Evolutionary conservation across 2,888 invertebrate species (phyloP), one percentile per base, ranked within the genome.

Genomic region (Euzophera pinguis): DNA sequence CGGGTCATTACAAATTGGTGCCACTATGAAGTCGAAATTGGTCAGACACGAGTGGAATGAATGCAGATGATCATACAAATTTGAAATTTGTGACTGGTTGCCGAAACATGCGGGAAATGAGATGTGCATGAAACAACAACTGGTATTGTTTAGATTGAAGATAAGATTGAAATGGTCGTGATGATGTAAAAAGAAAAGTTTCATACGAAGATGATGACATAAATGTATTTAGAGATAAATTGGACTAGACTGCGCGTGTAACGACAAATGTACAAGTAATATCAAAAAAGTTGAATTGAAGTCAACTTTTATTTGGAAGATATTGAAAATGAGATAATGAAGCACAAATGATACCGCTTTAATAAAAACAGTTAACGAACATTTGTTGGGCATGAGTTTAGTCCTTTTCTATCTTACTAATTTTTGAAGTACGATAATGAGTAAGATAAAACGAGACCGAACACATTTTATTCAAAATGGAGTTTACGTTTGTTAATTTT

Each of bases 21-120:
- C 35, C 43, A 41, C 12, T 39, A 38, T 53, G 49, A 61, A 66
- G 71, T 67, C 67, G 59, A 62, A 62, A 66, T 67, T 58, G 61
- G 60, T 52, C 27, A 53, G 49, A 73, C 71, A 71, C 65, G 67
- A 51, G 14, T 54, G 52, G 71, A 73, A 73, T 74, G 56, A 59
- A 58, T 52, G 60, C 61, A 64, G 50, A 56, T 59, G 53, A 17
- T 38, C 10, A 10, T 34, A 10, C 39, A 16, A 29, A 13, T 13
- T 12, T 22, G 16, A 13, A 37, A 27, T 38, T 38, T 48, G 37
- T 50, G 16, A 29, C 38, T 38, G 42, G 42, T 37, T 50, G 43
- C 42, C 55, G 45, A 59, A 47, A 52, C 32, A 56, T 56, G 57
- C 51, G 54, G 47, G 54, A 51, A 14, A 32, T 8, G 35, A 52